These are phyloP conservation scores for Tiliqua scincoides DNA, from an alignment of 2,113 vertebrate genomes.

Conservation along the genomic window DNA sequence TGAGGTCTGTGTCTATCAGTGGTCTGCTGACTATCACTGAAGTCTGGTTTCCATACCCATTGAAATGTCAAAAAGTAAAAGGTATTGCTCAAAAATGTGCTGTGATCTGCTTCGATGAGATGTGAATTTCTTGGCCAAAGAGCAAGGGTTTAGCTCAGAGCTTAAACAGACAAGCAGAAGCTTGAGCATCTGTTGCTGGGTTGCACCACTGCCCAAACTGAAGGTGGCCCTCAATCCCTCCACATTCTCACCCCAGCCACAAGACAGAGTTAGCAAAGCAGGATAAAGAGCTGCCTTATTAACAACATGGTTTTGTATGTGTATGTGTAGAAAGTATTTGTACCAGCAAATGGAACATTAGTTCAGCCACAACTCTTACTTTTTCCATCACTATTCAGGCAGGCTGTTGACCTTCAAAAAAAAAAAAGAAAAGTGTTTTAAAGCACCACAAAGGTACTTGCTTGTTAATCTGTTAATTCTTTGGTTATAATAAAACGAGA, in stretches of 20 bases:
- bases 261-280: neutral
- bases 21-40: neutral
- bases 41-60: conserved; percentile 12
- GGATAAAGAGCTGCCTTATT: neutral
- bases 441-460: neutral
- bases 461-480: neutral
- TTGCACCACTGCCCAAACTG: neutral
- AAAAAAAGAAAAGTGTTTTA: neutral
- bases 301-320: neutral
- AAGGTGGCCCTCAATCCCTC: neutral
- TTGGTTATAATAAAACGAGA: neutral
- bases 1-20: neutral
- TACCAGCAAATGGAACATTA: neutral
- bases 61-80: neutral
- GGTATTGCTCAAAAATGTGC: neutral
- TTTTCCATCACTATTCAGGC: too few relatives aligned
- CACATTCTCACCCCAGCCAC: too few relatives aligned
- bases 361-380: neutral
- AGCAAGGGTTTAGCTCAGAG: neutral
- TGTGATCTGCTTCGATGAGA: neutral
- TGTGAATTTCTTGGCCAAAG: neutral
- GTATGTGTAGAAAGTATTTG: neutral
- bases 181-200: neutral
- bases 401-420: neutral
- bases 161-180: neutral